A percentile compares a stretch with the other conserved stretches of the same genome.
Conservation (phyloP, 1,140 invertebrate genomes). For the Magallana angulata region DNA sequence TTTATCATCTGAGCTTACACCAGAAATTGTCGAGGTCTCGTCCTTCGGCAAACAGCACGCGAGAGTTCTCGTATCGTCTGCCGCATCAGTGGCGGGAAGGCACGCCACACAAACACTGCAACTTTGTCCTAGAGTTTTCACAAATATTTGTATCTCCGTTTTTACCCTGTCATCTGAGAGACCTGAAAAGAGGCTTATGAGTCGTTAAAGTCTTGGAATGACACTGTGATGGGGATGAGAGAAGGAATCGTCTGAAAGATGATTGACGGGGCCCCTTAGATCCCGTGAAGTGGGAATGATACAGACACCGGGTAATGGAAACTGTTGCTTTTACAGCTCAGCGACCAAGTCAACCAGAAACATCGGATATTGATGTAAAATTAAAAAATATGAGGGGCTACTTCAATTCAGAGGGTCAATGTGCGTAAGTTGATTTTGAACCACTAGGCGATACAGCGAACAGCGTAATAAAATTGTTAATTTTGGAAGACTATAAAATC, state of each 20-base stretch:
- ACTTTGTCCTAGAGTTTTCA: neutral
- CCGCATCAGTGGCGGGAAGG: slow-evolving; percentile 4
- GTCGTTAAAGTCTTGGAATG: neutral
- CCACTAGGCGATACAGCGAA: no score
- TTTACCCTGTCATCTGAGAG: slow-evolving; percentile 8
- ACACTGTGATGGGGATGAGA: neutral
- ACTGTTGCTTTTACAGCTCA: neutral
- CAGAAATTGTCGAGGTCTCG: neutral
- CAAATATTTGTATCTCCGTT: slow-evolving; percentile 15
- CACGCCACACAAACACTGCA: slow-evolving; percentile 30
- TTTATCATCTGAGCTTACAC: neutral
- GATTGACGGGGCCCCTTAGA: neutral
- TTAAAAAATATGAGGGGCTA: no score
- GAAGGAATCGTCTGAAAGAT: neutral
- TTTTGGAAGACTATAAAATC: no score
- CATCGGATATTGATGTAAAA: neutral
- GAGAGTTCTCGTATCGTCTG: slow-evolving; percentile 12
- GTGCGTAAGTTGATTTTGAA: no score
- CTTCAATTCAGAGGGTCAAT: no score
- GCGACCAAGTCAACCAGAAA: neutral
- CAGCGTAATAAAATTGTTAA: no score
- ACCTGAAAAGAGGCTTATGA: slow-evolving; percentile 24
- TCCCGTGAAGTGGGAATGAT: slow-evolving; percentile 13
- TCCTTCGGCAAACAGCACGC: slow-evolving; percentile 21
- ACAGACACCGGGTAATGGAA: slow-evolving; percentile 4